Base-by-base conservation (phyloP, 2,888 invertebrate species). In the Drosophila histrio region DNA sequence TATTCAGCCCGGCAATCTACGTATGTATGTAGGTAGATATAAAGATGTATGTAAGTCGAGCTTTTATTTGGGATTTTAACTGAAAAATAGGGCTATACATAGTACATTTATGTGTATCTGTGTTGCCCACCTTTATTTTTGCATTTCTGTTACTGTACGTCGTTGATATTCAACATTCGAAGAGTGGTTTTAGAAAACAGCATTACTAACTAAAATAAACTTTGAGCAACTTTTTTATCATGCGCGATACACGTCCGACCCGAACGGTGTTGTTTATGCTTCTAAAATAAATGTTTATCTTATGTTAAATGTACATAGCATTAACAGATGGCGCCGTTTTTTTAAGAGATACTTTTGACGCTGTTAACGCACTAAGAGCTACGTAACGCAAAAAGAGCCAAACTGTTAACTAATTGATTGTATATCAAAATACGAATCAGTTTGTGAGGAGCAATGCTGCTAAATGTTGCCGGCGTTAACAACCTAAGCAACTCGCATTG, bases 231-330 rank as follows among this genome's bases (percentile, higher is more conserved):
- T 54, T 47, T 52, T 9, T 50, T 28, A 24, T 49, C 41, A n/a
- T n/a, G n/a, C 71, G 73, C 71, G 49, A 41, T 5, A 44, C 66
- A 66, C 74, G 59, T 59, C 76, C 44, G 44, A 15, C 28, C 36
- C n/a, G 52, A 2, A n/a, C 26, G 44, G 13, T 17, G 43, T 69
- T 72, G 74, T 74, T 68, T 68, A 43, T 44, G 64, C 59, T 59
- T 69, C 70, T 72, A 44, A 72, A 39, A 32, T 22, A 38, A 53
- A 57, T 53, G 36, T 60, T 70, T 65, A 49, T 59, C 50, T 41
- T 47, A 68, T 52, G 68, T 67, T 68, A 39, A 43, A 22, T 7
- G 21, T 11, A 44, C 56, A 38, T 50, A 26, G 26, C 1, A 8
- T 52, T 71, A 65, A 65, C 70, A 66, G 59, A 44, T 65, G 50